Percentiles rank a stretch among this genome's conserved stretches.
These are phyloP conservation scores for Callosobruchus maculatus DNA, from an alignment of 2,888 invertebrate genomes.

Conservation along the genomic window DNA sequence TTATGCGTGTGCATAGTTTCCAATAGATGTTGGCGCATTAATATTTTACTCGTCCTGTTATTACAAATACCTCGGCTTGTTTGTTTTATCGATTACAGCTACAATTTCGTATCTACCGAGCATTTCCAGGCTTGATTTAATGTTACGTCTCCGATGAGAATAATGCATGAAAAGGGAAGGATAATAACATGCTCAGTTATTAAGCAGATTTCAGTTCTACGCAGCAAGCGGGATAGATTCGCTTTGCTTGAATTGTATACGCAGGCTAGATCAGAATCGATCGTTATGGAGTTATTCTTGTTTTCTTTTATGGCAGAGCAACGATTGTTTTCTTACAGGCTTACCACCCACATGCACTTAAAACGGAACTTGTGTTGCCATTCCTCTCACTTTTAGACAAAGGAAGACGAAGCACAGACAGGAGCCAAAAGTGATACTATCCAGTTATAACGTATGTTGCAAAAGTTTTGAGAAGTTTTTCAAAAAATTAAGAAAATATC, in stretches of 20 bases:
- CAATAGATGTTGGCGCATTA: slow-evolving; percentile 15
- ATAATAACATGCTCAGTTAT: slow-evolving; percentile 25
- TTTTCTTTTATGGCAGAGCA: background rate
- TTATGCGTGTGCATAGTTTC: background rate
- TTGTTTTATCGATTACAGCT: slow-evolving; percentile 22
- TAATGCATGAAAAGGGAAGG: slow-evolving; percentile 21
- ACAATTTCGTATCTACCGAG: slow-evolving; percentile 20
- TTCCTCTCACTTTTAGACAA: background rate
- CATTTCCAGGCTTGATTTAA: slow-evolving; percentile 24
- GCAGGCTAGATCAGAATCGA: background rate
- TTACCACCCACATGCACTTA: background rate
- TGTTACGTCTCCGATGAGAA: slow-evolving; percentile 18
- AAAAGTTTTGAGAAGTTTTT: too few relatives aligned
- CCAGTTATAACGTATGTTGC: too few relatives aligned
- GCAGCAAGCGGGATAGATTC: background rate
- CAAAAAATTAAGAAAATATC: too few relatives aligned
- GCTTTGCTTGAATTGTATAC: background rate
- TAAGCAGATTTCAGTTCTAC: slow-evolving; percentile 16
- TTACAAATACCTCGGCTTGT: slow-evolving; percentile 12
- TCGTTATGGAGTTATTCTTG: background rate
- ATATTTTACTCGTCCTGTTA: slow-evolving; percentile 16
- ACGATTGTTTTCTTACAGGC: background rate
- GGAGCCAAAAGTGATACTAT: background rate
- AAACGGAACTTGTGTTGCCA: background rate
- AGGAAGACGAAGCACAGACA: background rate